Evolutionary conservation across 2,888 invertebrate species (phyloP), one percentile per base, ranked within the genome.

Genomic region (Philhelius pedissequus): DNA sequence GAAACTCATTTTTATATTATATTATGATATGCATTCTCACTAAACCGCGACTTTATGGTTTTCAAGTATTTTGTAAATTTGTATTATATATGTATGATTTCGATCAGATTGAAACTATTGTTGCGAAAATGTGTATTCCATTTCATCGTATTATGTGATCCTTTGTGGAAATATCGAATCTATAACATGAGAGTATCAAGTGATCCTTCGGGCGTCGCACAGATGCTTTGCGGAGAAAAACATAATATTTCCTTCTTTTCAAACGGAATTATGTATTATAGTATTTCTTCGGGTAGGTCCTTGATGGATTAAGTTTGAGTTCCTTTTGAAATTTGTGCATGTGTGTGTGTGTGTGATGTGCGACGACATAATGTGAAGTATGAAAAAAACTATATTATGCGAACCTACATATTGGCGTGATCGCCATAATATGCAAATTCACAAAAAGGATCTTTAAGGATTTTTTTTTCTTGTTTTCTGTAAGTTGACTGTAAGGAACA

Each of bases 351-450:
- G 32, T 1, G 18, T n/a, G n/a, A n/a, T n/a, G n/a, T n/a, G 9
- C 13, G 22, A 2, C 22, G 6, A 38, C 45, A 77, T 50, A 58
- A 77, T 71, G 52, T 52, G 50, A 77, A 60, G 66, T 35, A 32
- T 66, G 32, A n/a, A 54, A 3, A 25, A 4, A 68, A 48, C 68
- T 18, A 78, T 68, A 35, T 35, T n/a, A 30, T 9, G 20, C n/a
- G n/a, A n/a, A n/a, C n/a, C n/a, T 18, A 30, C 7, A 50, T 38
- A 43, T 78, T 74, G 58, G 54, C 52, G 62, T 48, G 69, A 69
- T 74, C 64, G 35, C 74, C n/a, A n/a, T n/a, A 84, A 79, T 84
- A 84, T 84, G 84, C 80, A 84, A 84, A 84, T 84, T 68, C 40
- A 20, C 9, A 25, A 50, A 18, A 76, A 75, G 32, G 38, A 58